Evolutionary conservation across 1,140 invertebrate genomes (phyloP), one percentile per base, ranked within the genome.

Genomic region (Apocrypta bakeri): DNA sequence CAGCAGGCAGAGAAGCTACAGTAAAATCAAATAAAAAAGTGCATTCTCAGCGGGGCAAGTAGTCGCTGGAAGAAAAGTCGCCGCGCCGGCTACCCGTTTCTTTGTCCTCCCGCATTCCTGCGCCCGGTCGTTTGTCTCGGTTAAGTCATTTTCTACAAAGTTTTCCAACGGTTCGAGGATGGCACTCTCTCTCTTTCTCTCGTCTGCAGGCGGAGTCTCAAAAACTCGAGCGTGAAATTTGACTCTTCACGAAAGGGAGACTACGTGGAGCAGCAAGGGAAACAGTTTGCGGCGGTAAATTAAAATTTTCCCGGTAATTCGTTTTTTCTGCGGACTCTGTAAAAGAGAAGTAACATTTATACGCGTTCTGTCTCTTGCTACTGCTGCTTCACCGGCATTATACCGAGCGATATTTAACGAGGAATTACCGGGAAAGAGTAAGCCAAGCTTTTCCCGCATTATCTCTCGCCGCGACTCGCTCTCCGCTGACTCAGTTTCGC

Each of bases 391-490:
- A n/a, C 17, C 31, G 63, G 63, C 85, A 69, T 86, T 85, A 85
- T 85, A 85, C 81, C 69, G 83, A 86, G 84, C 86, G 85, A 88
- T 88, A 88, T 89, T 88, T 89, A 89, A 89, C 87, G 87, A 89
- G 87, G 86, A 87, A 88, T 88, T 88, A 87, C 85, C 84, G 77
- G 77, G 37, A 27, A 86, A 87, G 84, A 82, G 87, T 87, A 88
- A 89, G 86, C 87, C 77, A 87, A 88, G 87, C 87, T 89, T 89
- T 89, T 88, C 85, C 88, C 88, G 87, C 87, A 89, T 90, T 90
- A 90, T 88, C 89, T 88, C 85, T 82, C 86, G 82, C 85, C 85
- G 84, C 66, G 31, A 74, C 69, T 84, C 85, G 82, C 84, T 87
- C 87, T 88, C 87, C 84, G 87, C 87, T 88, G 88, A 89, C 87